Evolutionary conservation across 1,140 invertebrate genomes (phyloP), one percentile per base, ranked within the genome.

Genomic region (Colletes latitarsis): DNA sequence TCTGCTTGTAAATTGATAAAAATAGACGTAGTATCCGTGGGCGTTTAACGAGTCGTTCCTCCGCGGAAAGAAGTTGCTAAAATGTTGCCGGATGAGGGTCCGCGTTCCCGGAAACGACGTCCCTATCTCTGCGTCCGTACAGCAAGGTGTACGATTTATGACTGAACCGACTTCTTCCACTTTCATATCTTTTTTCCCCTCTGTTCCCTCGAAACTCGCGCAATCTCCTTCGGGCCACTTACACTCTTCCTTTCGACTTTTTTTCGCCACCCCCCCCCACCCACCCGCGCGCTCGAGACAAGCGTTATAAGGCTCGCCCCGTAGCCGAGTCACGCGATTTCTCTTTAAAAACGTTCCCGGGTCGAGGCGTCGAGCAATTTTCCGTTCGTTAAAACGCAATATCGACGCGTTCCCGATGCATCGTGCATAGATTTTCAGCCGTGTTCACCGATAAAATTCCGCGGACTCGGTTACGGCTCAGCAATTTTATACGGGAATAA

Each of bases 81-180:
- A 79, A 79, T 69, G 62, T 84, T 43, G 76, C 64, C 21, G 62
- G 81, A 63, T 49, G 63, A 64, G 21, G 83, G 81, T 78, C 86
- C 84, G 82, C 88, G 83, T 88, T 84, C 10, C 87, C 88, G 88
- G 89, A 91, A 91, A 89, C 85, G 88, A 86, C 88, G 76, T 87
- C 89, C 88, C 89, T 92, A 92, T 92, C 91, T 89, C 88, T 82
- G 86, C 86, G 85, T 92, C 86, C 88, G 81, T 84, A 86, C 89
- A 79, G 83, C 89, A 88, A 91, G 89, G 87, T 90, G 82, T 87
- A 88, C 89, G 91, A 93, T 92, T 93, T 93, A 92, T 91, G 86
- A 90, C 91, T 90, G 84, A 79, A 60, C 81, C 84, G 84, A 89
- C 88, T 90, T 85, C 84, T 89, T 89, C 84, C 78, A 83, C 84